Evolutionary conservation across 2,113 vertebrate genomes (phyloP), one percentile per base, ranked within the genome.

Genomic region (Odontophorus gujanensis): DNA sequence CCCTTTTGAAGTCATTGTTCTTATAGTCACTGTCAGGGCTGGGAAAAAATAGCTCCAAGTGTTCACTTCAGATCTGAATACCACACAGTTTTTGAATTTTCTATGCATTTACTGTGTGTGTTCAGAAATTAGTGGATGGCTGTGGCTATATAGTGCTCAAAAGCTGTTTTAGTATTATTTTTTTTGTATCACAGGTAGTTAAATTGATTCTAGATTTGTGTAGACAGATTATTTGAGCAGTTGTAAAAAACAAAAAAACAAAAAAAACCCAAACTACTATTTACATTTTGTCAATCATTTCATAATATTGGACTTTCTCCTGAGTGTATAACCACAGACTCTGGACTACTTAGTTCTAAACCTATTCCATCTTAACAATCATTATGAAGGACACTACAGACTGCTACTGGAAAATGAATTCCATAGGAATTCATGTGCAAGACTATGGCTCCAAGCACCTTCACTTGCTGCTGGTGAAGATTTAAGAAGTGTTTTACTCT

Each of bases 381-480:
- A 8, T 0, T 0, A 61, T 36, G 28, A 88, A 73, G 34, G 38
- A 50, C 34, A 21, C 34, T 20, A 62, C 58, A 32, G n/a, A 30
- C 18, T 66, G 14, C 38, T 80, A 43, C 13, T 11, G 3, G 53
- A 55, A 55, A 40, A 36, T 32, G 30, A 66, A 25, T 28, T 83
- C 24, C 28, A 8, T 1, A 6, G 25, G 34, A 65, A 28, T 40
- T 25, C 25, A 40, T 57, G 43, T 7, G 1, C 17, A 26, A 73
- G 45, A 26, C 42, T 51, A 36, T 42, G 50, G 6, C 25, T 76
- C 50, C 1, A 3, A 62, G 9, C 13, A 20, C 58, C 77, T 81
- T 78, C 2, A 5, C 6, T 9, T 57, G 11, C 36, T 1, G 3
- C 4, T 1, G 3, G 7, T 55, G 47, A 62, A 36, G 55, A 13